phyloP scores from a whole-genome alignment of 2,797 vertebrate genomes.

The Jordanella pulchra region DNA sequence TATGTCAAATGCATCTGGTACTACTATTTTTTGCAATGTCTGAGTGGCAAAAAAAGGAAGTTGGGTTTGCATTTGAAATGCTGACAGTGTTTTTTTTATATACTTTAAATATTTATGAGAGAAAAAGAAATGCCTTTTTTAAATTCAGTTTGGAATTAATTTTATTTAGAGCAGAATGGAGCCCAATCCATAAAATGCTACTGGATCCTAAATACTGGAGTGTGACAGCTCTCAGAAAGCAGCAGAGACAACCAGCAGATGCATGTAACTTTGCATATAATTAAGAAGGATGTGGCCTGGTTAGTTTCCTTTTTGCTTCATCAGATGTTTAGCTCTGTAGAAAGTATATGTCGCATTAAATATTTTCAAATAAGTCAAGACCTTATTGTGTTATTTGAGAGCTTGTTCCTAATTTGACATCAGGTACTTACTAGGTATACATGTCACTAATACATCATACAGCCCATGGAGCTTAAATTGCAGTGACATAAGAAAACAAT shows the following conservation, averaged over 20 bases:
- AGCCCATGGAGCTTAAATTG: background rate
- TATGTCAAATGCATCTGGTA: background rate
- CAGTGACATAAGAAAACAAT: background rate
- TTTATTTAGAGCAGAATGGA: background rate
- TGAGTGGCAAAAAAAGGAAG: conserved; percentile 6
- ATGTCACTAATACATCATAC: no score
- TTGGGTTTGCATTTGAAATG: background rate
- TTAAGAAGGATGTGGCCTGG: conserved; percentile 22
- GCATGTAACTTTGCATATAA: background rate
- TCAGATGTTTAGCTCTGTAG: background rate
- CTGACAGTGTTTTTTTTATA: background rate
- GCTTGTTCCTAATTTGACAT: background rate
- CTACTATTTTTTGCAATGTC: background rate
- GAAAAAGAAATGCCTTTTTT: background rate
- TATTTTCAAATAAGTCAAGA: background rate
- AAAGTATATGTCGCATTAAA: background rate
- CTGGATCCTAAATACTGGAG: background rate
- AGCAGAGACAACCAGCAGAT: conserved; percentile 6
- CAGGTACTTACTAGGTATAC: background rate
- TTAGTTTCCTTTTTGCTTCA: conserved; percentile 5
- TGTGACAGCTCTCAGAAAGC: conserved; percentile 6
- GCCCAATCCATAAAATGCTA: no score
- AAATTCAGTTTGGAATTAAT: background rate
- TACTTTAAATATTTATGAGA: background rate
- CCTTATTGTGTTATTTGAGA: background rate